Evolutionary conservation across 1,140 invertebrate species (phyloP), one percentile per base, ranked within the genome.

Genomic region (Drosophila busckii): DNA sequence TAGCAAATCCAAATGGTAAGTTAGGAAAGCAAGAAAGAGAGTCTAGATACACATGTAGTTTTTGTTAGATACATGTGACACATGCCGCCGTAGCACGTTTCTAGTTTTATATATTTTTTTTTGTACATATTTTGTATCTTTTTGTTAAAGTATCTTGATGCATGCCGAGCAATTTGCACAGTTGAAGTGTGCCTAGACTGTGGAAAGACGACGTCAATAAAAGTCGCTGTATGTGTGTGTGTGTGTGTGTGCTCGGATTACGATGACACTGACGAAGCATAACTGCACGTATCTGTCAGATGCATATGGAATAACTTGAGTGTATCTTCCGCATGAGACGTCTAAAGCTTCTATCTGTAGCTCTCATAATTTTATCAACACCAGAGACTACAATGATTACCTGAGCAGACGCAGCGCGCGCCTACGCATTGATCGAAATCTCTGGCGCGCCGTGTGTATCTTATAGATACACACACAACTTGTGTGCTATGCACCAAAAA

Each of bases 131-230:
- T 46, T 13, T 12, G 13, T 22, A 15, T 56, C 26, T 58, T 44
- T 42, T 28, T 59, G 26, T 45, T 40, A 40, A 31, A 38, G 45
- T 64, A 73, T 63, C 62, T 63, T 40, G 66, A 32, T 70, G 49
- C 59, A 70, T 73, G 56, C 49, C 50, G 48, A 52, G 70, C 65
- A 59, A 69, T 82, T 82, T 66, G 70, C 75, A 82, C 75, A 80
- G 69, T 82, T 80, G 75, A 80, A 80, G 75, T 80, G 75, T 80
- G 75, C 75, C 69, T 82, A 80, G 75, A 69, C 69, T 73, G 75
- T 80, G 75, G 70, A 70, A 67, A 70, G 62, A 58, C 53, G 54
- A 80, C 73, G 75, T 80, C 73, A 80, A 61, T 46, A 54, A n/a
- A 40, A 23, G 17, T 42, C 48, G 46, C 40, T 46, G 41, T n/a